Base-by-base conservation (phyloP, 2,888 invertebrate genomes). In the Neoaliturus tenellus region DNA sequence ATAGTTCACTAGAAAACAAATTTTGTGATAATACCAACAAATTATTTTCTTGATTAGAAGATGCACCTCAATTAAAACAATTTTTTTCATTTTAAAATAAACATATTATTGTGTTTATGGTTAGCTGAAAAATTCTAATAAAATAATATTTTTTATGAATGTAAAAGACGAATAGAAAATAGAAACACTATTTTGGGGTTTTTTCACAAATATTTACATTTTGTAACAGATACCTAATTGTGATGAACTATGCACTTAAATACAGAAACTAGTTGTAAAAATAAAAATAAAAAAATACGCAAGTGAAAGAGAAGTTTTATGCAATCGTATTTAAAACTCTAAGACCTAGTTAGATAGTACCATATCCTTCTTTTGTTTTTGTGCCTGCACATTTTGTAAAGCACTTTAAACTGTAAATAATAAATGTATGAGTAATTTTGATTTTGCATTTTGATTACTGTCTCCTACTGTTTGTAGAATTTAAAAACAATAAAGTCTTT, bases 371-470 rank as follows among this genome's bases (percentile, higher is more conserved):
- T 67, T 14, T 67, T 69, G 69, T 69, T 35, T 71, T 44, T 75
- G 44, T 75, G 23, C n/a, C 55, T 25, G 78, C 78, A 78, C 78
- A 31, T 35, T 33, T 78, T 78, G 78, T 78, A 78, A 78, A 51
- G 78, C 78, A 78, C 78, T 17, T 78, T 55, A 31, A 78, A 51
- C 55, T 78, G 78, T 78, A 78, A 78, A 78, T 78, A 78, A 78
- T 75, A 75, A 75, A 75, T 75, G 44, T 75, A 28, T 48, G 48
- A 75, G 28, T 75, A 75, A 44, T 75, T 75, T 75, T 41, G 48
- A 75, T 44, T 44, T 44, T 44, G 75, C 12, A 44, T 28, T 75
- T 75, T 75, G 44, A 75, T 75, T 75, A 23, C 28, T 20, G 48
- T 28, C 20, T 62, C 62, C 62, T 62, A 8, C 31, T 28, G 62